Base-by-base conservation (phyloP, 2,113 vertebrate genomes). In the Aspidoscelis tigris region DNA sequence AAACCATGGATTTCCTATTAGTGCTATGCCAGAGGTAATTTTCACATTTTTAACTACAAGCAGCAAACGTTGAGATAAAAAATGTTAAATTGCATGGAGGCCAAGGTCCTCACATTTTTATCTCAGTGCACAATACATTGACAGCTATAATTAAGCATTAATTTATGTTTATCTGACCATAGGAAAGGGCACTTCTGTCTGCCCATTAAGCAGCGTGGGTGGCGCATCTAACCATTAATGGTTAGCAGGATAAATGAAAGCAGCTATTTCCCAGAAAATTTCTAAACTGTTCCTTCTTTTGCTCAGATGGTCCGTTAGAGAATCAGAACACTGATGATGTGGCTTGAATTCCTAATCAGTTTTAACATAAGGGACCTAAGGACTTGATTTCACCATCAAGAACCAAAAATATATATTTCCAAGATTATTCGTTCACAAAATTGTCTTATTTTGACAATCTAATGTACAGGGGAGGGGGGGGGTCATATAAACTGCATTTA, bases 181-280 rank as follows among this genome's bases (percentile, higher is more conserved):
- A 81, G 68, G 20, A 53, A 61, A 81, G 64, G 47, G 50, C 81
- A 87, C 78, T 80, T 90, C 65, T 84, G 41, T 86, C 26, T 76
- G 78, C 58, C 43, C 18, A 84, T 64, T 80, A 84, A 76, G 43
- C 74, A 65, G 0, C 26, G 75, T 55, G 80, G 64, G 47, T 78
- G 58, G 69, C 50, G 89, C 71, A 72, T 87, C 84, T 77, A 86
- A 80, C 76, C 85, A 55, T 76, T 88, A 79, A 87, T 92, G 73
- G 88, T 75, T 89, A 87, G 80, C 47, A 79, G 79, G 47, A 58
- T 47, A 87, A 89, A 88, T 88, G 84, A 90, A 91, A 90, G 80
- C 33, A 87, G 77, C 84, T 22, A 12, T 89, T 85, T 84, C 69
- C 74, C 82, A 79, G 82, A 91, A 85, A 76, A 84, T 88, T 88